phyloP scores from a whole-genome alignment of 2,113 vertebrate species.

The Thunnus maccoyii region DNA sequence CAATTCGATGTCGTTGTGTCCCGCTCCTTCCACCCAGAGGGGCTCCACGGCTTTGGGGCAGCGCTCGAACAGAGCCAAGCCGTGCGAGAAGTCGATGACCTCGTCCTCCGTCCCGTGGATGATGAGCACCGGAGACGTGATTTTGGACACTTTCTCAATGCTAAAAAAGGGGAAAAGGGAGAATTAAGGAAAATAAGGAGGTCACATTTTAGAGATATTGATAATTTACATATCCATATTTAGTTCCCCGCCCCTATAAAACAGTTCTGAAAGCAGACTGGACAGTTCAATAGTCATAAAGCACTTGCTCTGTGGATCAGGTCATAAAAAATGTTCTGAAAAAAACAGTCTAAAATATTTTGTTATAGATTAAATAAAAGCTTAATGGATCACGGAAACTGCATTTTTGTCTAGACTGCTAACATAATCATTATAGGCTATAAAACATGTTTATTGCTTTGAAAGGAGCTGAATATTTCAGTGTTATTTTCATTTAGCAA shows the following conservation, averaged over 20 bases:
- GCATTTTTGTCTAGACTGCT: not conserved
- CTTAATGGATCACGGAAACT: not conserved
- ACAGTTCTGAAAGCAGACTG: not conserved
- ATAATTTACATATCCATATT: not conserved
- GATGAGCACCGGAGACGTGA: slow-evolving; percentile 96
- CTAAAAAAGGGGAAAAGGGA: slow-evolving; percentile 66
- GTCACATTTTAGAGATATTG: not conserved
- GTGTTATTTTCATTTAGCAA: not conserved
- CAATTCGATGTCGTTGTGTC: slow-evolving; percentile 98
- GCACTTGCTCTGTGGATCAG: not conserved
- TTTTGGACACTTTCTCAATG: slow-evolving; percentile 98
- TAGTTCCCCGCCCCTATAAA: not conserved
- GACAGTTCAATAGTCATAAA: not conserved
- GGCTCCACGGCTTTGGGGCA: slow-evolving; percentile 98
- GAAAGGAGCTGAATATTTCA: not conserved
- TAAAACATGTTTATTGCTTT: not conserved
- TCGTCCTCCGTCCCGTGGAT: slow-evolving; percentile 98
- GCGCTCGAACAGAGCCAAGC: slow-evolving; percentile 95
- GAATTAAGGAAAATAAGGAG: not conserved
- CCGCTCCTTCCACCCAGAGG: slow-evolving; percentile 97
- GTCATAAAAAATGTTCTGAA: not conserved
- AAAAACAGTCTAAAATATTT: not conserved
- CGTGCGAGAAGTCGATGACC: slow-evolving; percentile 99
- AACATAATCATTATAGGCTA: not conserved
- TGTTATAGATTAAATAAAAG: not conserved